Percentiles rank a stretch among this genome's conserved stretches.
Evolutionary conservation across 2,888 invertebrate species (phyloP).

Genomic region (Papilio demoleus): DNA sequence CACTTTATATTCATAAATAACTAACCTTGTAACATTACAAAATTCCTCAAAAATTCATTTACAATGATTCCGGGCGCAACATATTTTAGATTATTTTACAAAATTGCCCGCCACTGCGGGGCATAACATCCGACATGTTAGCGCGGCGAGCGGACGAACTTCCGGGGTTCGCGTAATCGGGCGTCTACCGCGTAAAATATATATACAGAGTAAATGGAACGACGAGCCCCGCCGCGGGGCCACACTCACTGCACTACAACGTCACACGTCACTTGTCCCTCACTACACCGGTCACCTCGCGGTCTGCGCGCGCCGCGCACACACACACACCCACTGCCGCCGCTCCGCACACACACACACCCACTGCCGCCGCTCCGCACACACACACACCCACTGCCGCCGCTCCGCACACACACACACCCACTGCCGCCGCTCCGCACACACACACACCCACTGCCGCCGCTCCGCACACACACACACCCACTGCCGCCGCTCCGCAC

Average conservation of each 20-base stretch:
- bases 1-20: slow-evolving; percentile 29
- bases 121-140: neutral
- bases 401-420: too few relatives aligned
- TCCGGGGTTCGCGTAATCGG: slow-evolving; percentile 66
- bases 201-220: slow-evolving; percentile 53
- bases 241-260: neutral
- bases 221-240: too few relatives aligned
- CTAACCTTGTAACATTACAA: slow-evolving; percentile 29
- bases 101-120: slow-evolving; percentile 13
- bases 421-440: neutral
- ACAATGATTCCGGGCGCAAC: slow-evolving; percentile 20
- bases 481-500: neutral
- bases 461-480: too few relatives aligned
- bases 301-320: neutral
- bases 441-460: neutral
- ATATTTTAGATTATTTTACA: slow-evolving; percentile 27
- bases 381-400: neutral
- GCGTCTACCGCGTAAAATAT: slow-evolving; percentile 63
- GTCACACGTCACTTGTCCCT: slow-evolving; percentile 20
- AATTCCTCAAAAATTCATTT: slow-evolving; percentile 34
- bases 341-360: neutral
- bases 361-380: neutral
- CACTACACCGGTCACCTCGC: slow-evolving; percentile 21
- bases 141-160: slow-evolving; percentile 14
- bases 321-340: neutral